Conservation (phyloP, 2,113 vertebrate genomes). For the Castor canadensis region DNA sequence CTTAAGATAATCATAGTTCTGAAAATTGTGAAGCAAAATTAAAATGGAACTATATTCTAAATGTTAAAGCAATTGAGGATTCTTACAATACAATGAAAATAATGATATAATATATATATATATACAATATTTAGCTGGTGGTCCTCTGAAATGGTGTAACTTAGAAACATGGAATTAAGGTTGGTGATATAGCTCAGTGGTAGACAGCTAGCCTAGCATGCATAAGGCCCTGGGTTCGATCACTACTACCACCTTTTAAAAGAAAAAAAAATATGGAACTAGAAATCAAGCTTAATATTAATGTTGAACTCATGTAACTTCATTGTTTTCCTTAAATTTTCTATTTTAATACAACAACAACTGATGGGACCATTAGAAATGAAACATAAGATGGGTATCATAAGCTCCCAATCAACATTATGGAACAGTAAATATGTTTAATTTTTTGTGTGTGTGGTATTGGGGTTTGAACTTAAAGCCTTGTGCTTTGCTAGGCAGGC, state of each 20-base stretch:
- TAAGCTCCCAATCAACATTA: not conserved
- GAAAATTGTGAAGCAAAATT: conserved; percentile 38
- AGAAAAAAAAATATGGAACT: no score
- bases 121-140: not conserved
- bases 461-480: no score
- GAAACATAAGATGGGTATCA: not conserved
- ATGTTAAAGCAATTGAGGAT: not conserved
- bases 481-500: no score
- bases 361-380: not conserved
- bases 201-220: not conserved
- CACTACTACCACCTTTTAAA: not conserved
- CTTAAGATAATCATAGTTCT: conserved; percentile 23
- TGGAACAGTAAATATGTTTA: not conserved
- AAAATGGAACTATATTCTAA: conserved; percentile 34
- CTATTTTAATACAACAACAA: conserved; percentile 20
- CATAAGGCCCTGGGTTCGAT: not conserved
- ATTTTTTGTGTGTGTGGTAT: no score
- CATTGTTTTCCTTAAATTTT: conserved; percentile 4
- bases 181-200: not conserved
- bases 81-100: not conserved
- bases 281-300: not conserved
- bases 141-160: not conserved
- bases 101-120: not conserved
- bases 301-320: not conserved
- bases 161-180: not conserved